Percentiles rank a stretch among this genome's conserved stretches.
phyloP scores from a whole-genome alignment of 1,140 invertebrate species.

The Apolygus lucorum region DNA sequence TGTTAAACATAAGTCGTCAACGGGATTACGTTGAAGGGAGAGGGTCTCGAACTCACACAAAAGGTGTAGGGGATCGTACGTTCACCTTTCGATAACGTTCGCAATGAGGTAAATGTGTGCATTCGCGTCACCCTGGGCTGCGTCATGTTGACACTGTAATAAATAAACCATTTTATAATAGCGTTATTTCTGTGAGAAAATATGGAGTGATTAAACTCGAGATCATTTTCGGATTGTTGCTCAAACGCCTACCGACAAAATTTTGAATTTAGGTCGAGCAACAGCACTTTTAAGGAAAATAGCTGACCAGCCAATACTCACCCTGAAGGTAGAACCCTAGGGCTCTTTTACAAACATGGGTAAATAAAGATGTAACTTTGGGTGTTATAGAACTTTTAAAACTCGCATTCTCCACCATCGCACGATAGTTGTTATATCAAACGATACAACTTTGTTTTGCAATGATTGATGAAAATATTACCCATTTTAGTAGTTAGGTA shows the following conservation, averaged over 20 bases:
- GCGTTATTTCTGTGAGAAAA: background rate
- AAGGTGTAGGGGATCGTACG: background rate
- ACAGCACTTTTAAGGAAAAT: background rate
- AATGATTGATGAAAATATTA: too few species aligned
- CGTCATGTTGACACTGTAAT: background rate
- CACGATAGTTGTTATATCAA: too few species aligned
- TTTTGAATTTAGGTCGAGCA: background rate
- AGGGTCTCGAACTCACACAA: background rate
- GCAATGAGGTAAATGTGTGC: background rate
- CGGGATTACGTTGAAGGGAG: background rate
- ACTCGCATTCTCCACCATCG: too few species aligned
- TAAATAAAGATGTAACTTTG: too few species aligned
- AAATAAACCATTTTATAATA: background rate
- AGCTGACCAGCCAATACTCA: background rate
- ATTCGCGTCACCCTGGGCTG: background rate
- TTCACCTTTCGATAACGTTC: conserved; percentile 1
- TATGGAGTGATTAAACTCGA: background rate
- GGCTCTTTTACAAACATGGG: too few species aligned
- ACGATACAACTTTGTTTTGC: too few species aligned
- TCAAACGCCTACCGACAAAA: background rate
- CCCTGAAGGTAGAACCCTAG: too few species aligned
- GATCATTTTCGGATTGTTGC: background rate
- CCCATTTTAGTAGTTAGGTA: too few species aligned
- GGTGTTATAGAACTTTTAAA: too few species aligned
- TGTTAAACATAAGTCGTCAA: background rate